Evolutionary conservation across 1,140 invertebrate genomes (phyloP).

Genomic region (Euglossa dilemma): DNA sequence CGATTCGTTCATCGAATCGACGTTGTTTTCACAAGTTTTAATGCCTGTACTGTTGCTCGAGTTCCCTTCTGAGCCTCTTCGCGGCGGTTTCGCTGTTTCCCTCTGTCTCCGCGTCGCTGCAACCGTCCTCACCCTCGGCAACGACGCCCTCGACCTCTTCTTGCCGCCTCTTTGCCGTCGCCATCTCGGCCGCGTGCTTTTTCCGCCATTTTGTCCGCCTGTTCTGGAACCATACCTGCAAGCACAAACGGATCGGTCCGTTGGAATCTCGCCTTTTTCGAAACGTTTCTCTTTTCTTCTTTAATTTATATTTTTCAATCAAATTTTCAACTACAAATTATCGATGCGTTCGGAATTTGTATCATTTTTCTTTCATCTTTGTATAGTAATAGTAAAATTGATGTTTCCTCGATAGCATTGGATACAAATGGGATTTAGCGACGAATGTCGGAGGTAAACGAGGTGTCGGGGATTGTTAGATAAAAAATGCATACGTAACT

Average conservation of each 20-base stretch:
- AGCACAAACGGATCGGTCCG: background rate
- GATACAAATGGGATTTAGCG: too few relatives aligned
- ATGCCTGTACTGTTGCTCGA: constrained; percentile 82
- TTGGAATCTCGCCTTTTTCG: background rate
- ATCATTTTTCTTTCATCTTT: too few relatives aligned
- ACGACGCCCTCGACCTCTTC: constrained; percentile 92
- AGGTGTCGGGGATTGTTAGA: too few relatives aligned
- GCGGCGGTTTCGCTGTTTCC: constrained; percentile 80
- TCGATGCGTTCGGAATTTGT: too few relatives aligned
- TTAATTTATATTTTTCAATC: too few relatives aligned
- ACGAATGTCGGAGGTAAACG: too few relatives aligned
- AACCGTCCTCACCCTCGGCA: constrained; percentile 86
- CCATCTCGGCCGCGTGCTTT: constrained; percentile 99
- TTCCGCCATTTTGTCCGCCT: constrained; percentile 99
- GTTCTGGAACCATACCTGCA: constrained; percentile 99
- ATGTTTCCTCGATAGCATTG: too few relatives aligned
- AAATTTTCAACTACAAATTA: too few relatives aligned
- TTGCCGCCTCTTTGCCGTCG: constrained; percentile 97
- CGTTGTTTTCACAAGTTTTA: constrained; percentile 58
- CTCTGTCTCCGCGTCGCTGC: constrained; percentile 86
- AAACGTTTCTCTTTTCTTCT: background rate
- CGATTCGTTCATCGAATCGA: background rate
- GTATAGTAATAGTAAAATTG: too few relatives aligned
- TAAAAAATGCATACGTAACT: too few relatives aligned
- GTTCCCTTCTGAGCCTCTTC: constrained; percentile 83